Evolutionary conservation across 1,140 invertebrate species (phyloP).

Genomic region (Wasmannia auropunctata): DNA sequence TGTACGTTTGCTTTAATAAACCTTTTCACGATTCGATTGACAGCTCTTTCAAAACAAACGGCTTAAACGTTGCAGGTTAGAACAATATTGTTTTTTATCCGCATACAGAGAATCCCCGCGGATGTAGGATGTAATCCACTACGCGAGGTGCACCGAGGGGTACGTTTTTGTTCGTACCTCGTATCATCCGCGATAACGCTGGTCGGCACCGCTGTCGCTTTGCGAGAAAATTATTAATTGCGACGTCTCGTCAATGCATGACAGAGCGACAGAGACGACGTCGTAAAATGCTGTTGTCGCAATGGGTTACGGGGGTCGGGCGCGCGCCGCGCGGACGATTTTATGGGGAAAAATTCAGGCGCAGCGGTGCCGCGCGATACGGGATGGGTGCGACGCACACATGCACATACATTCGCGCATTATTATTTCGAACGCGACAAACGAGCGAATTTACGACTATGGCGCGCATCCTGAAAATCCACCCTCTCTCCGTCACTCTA

Average conservation of each 20-base stretch:
- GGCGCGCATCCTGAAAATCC: constrained; percentile 17
- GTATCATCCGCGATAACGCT: not conserved
- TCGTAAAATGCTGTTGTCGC: constrained; percentile 49
- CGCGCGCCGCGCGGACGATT: not conserved
- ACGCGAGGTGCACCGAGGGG: no score
- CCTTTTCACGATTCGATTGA: constrained; percentile 3
- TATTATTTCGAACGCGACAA: constrained; percentile 46
- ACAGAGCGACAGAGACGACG: constrained; percentile 8
- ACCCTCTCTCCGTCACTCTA: not conserved
- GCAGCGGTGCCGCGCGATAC: not conserved
- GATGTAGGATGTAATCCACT: not conserved
- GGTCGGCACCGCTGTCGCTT: not conserved
- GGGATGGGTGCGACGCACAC: not conserved
- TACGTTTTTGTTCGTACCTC: constrained; percentile 10
- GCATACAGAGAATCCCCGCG: not conserved
- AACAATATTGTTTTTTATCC: constrained; percentile 16
- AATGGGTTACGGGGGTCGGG: not conserved
- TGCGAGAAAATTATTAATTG: constrained; percentile 31
- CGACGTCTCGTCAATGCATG: constrained; percentile 32
- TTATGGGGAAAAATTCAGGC: constrained; percentile 8
- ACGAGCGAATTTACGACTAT: constrained; percentile 44
- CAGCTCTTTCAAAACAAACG: not conserved
- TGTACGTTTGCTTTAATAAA: constrained; percentile 20
- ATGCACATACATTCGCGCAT: constrained; percentile 17
- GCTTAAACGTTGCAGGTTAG: not conserved